Percentiles rank a stretch among this genome's conserved stretches.
Conservation (phyloP, 2,113 vertebrate species). For the Scalopus aquaticus region DNA sequence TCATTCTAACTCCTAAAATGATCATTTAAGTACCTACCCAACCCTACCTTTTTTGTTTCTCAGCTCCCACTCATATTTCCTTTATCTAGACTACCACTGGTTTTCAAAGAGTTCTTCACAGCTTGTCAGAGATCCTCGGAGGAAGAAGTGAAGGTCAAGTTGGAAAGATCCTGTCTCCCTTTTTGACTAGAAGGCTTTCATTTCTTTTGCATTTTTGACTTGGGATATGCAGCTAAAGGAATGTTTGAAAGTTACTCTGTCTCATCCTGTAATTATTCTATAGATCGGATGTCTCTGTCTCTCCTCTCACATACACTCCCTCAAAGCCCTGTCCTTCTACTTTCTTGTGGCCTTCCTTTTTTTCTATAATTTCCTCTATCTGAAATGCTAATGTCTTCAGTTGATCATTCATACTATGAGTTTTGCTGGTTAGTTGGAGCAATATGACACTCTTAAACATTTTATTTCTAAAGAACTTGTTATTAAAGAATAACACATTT, state of each 20-base stretch:
- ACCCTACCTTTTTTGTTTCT: background rate
- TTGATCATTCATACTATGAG: background rate
- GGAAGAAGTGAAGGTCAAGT: background rate
- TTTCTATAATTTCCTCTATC: background rate
- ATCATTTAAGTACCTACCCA: background rate
- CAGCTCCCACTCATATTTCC: background rate
- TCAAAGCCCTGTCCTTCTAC: background rate
- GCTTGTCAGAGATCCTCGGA: background rate
- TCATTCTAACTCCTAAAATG: background rate
- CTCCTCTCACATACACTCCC: background rate
- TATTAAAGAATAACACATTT: conserved; percentile 8
- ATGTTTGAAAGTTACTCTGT: conserved; percentile 33
- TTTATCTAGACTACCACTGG: background rate
- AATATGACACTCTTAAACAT: background rate
- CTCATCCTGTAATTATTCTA: background rate
- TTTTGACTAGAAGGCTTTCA: background rate
- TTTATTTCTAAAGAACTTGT: conserved; percentile 49
- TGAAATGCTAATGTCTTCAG: background rate
- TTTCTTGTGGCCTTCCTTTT: background rate
- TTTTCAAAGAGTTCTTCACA: background rate
- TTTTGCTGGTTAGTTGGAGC: conserved; percentile 1
- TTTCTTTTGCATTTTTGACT: conserved; percentile 19
- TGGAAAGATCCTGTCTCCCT: background rate
- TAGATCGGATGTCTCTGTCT: background rate
- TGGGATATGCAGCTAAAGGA: background rate